Evolutionary conservation across 1,140 invertebrate species (phyloP), one percentile per base, ranked within the genome.

Genomic region (Habropoda laboriosa): DNA sequence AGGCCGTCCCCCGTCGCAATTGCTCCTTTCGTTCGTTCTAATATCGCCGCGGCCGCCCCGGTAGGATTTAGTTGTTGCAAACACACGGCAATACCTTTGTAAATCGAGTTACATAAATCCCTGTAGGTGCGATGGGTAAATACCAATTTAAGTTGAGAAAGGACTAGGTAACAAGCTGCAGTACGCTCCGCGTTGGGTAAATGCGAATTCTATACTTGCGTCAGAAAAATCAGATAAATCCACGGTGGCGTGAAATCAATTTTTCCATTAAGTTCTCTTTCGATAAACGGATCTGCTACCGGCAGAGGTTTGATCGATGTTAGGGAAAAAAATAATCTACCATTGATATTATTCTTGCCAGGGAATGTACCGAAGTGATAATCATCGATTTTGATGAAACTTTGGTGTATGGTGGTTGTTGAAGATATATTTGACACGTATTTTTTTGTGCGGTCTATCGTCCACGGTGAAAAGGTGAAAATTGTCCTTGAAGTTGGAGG

Each of bases 61-160:
- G n/a, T 49, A n/a, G 32, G 24, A 58, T 58, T 58, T 47, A 47
- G 74, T 58, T 49, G 75, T 77, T 58, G 13, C 66, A 10, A 45
- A 35, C 18, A n/a, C 35, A 27, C 16, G 38, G 45, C n/a, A 51
- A 53, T 35, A n/a, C 64, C 47, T 51, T 51, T 49, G 64, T 51
- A 24, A 51, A 32, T 24, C 30, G 13, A 35, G 64, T 51, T 68
- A 35, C 45, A 32, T n/a, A 21, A 67, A 67, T 35, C 21, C 30
- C 18, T 24, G 27, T 35, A 24, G n/a, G 30, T 16, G 45, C 47
- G 30, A 38, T 35, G 47, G 30, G 32, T 68, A 68, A 68, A 68
- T 18, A 8, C 21, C 21, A 51, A 51, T 68, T 51, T 51, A 51
- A 68, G 45, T 68, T 67, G 30, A 27, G 42, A 18, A 32, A 40